A percentile compares a stretch with the other conserved stretches of the same genome.
phyloP scores from a whole-genome alignment of 1,140 invertebrate genomes.

The Sarcophaga bullata region DNA sequence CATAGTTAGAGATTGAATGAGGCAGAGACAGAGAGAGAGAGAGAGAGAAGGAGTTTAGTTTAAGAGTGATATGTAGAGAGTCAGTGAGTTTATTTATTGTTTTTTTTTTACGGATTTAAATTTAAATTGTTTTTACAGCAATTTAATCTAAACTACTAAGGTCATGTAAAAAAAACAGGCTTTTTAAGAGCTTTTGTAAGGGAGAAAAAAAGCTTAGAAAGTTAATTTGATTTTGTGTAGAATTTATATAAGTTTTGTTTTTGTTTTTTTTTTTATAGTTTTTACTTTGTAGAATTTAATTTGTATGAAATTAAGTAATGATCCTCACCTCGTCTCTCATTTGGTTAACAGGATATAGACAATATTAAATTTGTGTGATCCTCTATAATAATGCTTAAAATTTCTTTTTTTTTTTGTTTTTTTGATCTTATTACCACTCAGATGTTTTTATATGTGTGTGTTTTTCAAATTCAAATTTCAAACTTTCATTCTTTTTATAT shows the following conservation, averaged over 20 bases:
- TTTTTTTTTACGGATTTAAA: too few species aligned
- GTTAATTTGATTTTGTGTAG: constrained; percentile 26
- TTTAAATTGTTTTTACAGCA: background rate
- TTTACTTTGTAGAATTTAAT: constrained; percentile 2
- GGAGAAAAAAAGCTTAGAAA: constrained; percentile 33
- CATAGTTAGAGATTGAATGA: background rate
- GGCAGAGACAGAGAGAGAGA: constrained; percentile 35
- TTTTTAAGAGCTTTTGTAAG: constrained; percentile 23
- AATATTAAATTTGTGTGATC: constrained; percentile 36
- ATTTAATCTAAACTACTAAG: constrained; percentile 34
- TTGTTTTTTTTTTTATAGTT: too few species aligned
- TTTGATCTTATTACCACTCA: constrained; percentile 22
- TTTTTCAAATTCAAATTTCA: background rate
- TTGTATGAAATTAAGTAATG: constrained; percentile 14
- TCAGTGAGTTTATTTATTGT: constrained; percentile 27
- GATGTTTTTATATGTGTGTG: constrained; percentile 24
- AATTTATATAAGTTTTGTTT: too few species aligned
- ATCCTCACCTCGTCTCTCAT: constrained; percentile 38
- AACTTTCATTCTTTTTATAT: background rate
- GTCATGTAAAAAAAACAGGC: constrained; percentile 5
- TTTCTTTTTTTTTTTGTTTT: background rate
- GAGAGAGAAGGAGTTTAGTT: constrained; percentile 20
- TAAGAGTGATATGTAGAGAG: constrained; percentile 31
- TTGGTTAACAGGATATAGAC: constrained; percentile 36
- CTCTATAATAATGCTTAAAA: constrained; percentile 32